Evolutionary conservation across 2,888 invertebrate genomes (phyloP).

Genomic region (Odiellus spinosus): DNA sequence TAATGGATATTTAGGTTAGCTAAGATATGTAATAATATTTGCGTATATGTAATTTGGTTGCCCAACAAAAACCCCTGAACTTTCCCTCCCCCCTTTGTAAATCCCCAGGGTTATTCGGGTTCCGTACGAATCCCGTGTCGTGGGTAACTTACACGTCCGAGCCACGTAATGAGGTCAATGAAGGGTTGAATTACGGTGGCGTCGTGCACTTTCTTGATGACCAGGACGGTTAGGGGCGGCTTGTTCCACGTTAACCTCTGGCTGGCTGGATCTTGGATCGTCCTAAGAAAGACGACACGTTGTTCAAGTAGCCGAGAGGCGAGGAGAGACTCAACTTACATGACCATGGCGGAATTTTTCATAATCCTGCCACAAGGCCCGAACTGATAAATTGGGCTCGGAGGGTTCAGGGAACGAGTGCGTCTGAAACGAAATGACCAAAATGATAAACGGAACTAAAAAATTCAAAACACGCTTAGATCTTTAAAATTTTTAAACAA

Average conservation of each 20-base stretch:
- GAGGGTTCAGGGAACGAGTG: slow-evolving; percentile 86
- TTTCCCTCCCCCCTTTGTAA: too few species aligned
- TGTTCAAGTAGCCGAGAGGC: background rate
- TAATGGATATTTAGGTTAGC: too few species aligned
- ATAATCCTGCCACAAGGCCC: slow-evolving; percentile 96
- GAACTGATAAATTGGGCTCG: slow-evolving; percentile 88
- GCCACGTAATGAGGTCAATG: slow-evolving; percentile 80
- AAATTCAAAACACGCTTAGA: too few species aligned
- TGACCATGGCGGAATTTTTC: slow-evolving; percentile 91
- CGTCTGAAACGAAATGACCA: too few species aligned
- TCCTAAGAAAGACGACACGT: slow-evolving; percentile 42
- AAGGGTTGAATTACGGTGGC: slow-evolving; percentile 74
- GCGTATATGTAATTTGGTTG: too few species aligned
- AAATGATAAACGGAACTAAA: too few species aligned
- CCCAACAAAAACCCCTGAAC: too few species aligned
- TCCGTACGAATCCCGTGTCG: too few species aligned
- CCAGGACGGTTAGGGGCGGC: slow-evolving; percentile 84
- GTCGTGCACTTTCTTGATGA: slow-evolving; percentile 91
- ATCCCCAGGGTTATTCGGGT: too few species aligned
- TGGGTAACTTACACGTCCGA: slow-evolving; percentile 67
- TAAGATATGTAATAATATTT: too few species aligned
- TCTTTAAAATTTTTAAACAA: too few species aligned
- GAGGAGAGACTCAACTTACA: slow-evolving; percentile 51
- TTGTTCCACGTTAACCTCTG: slow-evolving; percentile 95
- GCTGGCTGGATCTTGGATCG: slow-evolving; percentile 92